Conservation (phyloP, 2,797 vertebrate genomes). For the Sternarchorhynchus goeldii region DNA sequence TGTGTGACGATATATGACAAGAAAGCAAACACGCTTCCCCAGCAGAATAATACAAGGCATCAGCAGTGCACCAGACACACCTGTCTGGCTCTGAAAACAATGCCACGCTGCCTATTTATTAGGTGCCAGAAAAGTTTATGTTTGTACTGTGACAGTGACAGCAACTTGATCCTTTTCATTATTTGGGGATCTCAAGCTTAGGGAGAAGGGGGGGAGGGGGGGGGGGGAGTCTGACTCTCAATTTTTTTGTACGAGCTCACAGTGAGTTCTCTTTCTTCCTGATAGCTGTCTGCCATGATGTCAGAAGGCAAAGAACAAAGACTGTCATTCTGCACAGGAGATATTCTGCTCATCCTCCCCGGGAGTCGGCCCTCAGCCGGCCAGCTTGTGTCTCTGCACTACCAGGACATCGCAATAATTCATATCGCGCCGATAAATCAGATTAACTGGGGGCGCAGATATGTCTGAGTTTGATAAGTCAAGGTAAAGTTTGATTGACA, state of each 20-base stretch:
- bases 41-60: slow-evolving; percentile 84
- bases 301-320: slow-evolving; percentile 82
- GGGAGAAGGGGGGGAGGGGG: slow-evolving; percentile 38
- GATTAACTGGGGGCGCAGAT: slow-evolving; percentile 33
- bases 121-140: slow-evolving; percentile 87
- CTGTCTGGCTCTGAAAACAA: slow-evolving; percentile 85
- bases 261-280: slow-evolving; percentile 79
- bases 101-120: slow-evolving; percentile 85
- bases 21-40: slow-evolving; percentile 84
- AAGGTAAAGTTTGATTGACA: slow-evolving; percentile 53
- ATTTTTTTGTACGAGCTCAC: slow-evolving; percentile 73
- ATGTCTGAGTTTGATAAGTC: slow-evolving; percentile 47
- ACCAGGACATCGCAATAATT: slow-evolving; percentile 39
- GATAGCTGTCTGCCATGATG: slow-evolving; percentile 83
- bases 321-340: slow-evolving; percentile 73
- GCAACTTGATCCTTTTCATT: slow-evolving; percentile 86
- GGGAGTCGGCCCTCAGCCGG: slow-evolving; percentile 48
- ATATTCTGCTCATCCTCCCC: slow-evolving; percentile 69
- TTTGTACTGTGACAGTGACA: slow-evolving; percentile 85
- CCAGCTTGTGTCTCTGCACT: slow-evolving; percentile 59
- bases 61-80: slow-evolving; percentile 81
- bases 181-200: slow-evolving; percentile 67
- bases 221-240: slow-evolving; percentile 68
- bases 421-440: slow-evolving; percentile 34
- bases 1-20: slow-evolving; percentile 84